Evolutionary conservation across 2,113 vertebrate species (phyloP), one percentile per base, ranked within the genome.

Genomic region (Terrapene triunguis): DNA sequence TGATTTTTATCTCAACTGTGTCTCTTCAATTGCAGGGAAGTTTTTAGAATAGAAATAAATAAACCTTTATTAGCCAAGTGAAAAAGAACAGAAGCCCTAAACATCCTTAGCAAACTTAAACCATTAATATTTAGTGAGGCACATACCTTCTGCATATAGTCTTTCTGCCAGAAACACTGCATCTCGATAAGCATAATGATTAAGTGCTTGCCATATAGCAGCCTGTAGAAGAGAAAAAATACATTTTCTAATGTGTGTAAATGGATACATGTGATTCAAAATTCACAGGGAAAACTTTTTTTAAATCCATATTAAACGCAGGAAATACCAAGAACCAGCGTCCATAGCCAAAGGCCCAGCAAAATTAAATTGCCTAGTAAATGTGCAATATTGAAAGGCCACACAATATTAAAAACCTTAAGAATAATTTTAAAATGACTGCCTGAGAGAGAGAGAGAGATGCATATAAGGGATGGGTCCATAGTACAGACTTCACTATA

Each of bases 141-240:
- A 97, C 98, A 90, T 98, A 99, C 99, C 99, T 99, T 99, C 99
- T 97, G 99, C 99, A 94, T 99, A 99, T 0, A 99, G 97, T 92
- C 99, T 98, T 89, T 99, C 99, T 83, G 99, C 99, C 10, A 99
- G 98, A 98, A 99, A 99, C 92, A 99, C 99, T 9, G 99, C 99
- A 93, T 99, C 99, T 35, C 99, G 98, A 88, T 99, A 99, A 91
- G 99, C 99, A 91, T 99, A 99, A 98, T 99, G 99, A 97, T 99
- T 99, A 97, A 99, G 98, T 86, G 99, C 99, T 97, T 99, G 99
- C 99, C 99, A 99, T 98, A 99, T 99, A 98, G 99, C 99, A 98
- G 99, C 99, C 99, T 99, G 95, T 48, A 98, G 97, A 89, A 65
- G 84, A 85, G 97, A 54, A 91, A 69, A 69, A 82, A 86, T 0